Percentiles rank a stretch among this genome's conserved stretches.
phyloP scores from a whole-genome alignment of 2,888 invertebrate genomes.

The Sarcophaga variegata region DNA sequence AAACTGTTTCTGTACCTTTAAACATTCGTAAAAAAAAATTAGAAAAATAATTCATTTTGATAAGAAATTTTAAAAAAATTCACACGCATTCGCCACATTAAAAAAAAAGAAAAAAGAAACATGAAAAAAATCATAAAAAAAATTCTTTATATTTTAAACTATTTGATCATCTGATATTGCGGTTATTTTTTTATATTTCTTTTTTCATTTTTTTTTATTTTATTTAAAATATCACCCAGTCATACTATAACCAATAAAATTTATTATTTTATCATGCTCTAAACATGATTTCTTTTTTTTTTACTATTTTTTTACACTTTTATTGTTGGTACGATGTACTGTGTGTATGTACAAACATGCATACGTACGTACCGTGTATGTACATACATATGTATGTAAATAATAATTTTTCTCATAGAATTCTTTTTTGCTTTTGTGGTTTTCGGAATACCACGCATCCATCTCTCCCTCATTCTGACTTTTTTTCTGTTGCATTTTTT shows the following conservation, averaged over 20 bases:
- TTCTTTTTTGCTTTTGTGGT: slow-evolving; percentile 56
- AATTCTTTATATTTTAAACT: not conserved
- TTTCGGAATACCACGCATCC: slow-evolving; percentile 55
- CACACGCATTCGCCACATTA: slow-evolving; percentile 3
- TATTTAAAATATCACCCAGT: not conserved
- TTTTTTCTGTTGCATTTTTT: not conserved
- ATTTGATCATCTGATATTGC: slow-evolving; percentile 45
- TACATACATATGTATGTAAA: not conserved
- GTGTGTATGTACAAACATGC: too few species aligned
- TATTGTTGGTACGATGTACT: too few species aligned
- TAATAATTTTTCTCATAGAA: slow-evolving; percentile 61
- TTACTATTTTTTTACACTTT: not conserved
- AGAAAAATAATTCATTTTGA: slow-evolving; percentile 8
- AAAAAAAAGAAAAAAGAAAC: too few species aligned
- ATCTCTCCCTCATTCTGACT: slow-evolving; percentile 23
- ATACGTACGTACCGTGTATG: not conserved
- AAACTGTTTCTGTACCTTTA: too few species aligned
- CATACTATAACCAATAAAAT: slow-evolving; percentile 1
- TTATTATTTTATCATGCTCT: slow-evolving; percentile 19
- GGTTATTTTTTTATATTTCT: slow-evolving; percentile 25
- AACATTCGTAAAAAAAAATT: too few species aligned
- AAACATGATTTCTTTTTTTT: slow-evolving; percentile 6
- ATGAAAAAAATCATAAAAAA: too few species aligned
- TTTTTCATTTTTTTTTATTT: slow-evolving; percentile 28
- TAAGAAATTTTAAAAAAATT: slow-evolving; percentile 30